Conservation (phyloP, 2,888 invertebrate genomes). For the Parnassius glacialis region DNA sequence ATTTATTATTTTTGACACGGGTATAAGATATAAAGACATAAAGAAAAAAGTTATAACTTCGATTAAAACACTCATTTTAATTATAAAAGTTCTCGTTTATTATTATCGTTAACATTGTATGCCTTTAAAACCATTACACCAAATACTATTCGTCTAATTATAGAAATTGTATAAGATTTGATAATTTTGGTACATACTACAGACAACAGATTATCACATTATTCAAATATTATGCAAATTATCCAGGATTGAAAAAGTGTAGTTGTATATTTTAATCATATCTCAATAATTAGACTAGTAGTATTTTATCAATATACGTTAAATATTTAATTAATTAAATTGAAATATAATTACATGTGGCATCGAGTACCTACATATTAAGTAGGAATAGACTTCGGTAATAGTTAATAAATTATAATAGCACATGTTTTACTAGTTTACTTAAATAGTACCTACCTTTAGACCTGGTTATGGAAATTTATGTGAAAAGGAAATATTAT, state of each 20-base stretch:
- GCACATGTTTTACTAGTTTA: slow-evolving; percentile 27
- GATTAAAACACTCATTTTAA: too few relatives aligned
- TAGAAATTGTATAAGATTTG: neutral
- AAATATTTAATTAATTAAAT: slow-evolving; percentile 20
- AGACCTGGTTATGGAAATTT: slow-evolving; percentile 15
- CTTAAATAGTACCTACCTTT: slow-evolving; percentile 5
- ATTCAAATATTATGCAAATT: too few relatives aligned
- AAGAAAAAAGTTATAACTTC: too few relatives aligned
- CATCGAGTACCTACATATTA: slow-evolving; percentile 23
- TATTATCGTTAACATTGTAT: slow-evolving; percentile 25
- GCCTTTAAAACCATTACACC: slow-evolving; percentile 25
- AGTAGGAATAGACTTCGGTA: slow-evolving; percentile 22
- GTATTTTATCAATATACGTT: slow-evolving; percentile 12
- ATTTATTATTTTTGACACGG: too few relatives aligned
- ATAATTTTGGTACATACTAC: too few relatives aligned
- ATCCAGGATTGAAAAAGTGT: too few relatives aligned
- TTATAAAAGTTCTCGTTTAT: neutral
- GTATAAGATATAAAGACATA: too few relatives aligned
- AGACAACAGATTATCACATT: too few relatives aligned
- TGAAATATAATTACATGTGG: slow-evolving; percentile 17
- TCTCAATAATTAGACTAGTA: slow-evolving; percentile 21
- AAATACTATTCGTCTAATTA: slow-evolving; percentile 20
- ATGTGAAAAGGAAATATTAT: slow-evolving; percentile 8
- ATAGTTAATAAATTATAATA: slow-evolving; percentile 17
- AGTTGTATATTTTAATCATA: neutral